Conservation (phyloP, 2,888 invertebrate genomes). For the Myopa testacea region DNA sequence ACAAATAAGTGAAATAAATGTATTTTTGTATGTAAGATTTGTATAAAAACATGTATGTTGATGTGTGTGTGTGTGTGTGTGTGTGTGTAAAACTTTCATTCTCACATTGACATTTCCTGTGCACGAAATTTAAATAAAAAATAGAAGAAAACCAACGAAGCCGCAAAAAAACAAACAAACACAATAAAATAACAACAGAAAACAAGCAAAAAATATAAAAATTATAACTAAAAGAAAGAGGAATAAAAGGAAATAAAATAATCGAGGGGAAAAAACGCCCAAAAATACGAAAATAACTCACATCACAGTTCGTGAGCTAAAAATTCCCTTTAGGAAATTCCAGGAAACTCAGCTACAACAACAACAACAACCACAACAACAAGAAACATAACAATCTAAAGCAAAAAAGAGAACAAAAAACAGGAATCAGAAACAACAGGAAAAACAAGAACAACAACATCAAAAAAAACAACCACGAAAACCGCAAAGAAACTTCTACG, state of each 20-base stretch:
- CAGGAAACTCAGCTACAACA: conserved; percentile 47
- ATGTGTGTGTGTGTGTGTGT: conserved; percentile 8
- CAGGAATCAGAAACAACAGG: conserved; percentile 31
- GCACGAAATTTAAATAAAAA: conserved; percentile 38
- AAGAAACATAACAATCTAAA: background rate
- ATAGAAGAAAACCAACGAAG: background rate
- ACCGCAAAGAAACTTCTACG: conserved; percentile 45
- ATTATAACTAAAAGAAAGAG: conserved; percentile 16
- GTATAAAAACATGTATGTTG: no score
- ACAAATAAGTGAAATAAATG: no score
- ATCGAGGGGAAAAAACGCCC: conserved; percentile 22
- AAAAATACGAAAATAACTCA: conserved; percentile 25
- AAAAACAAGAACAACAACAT: conserved; percentile 24
- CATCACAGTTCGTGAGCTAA: conserved; percentile 49
- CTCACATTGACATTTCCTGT: conserved; percentile 53
- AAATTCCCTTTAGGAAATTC: conserved; percentile 55
- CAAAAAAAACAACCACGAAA: conserved; percentile 21
- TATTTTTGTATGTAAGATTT: no score
- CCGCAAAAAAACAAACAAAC: conserved; percentile 44
- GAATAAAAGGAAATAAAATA: conserved; percentile 33
- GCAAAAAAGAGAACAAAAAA: conserved; percentile 28
- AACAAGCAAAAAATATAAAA: conserved; percentile 23
- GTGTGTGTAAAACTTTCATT: conserved; percentile 46
- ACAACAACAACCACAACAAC: conserved; percentile 40
- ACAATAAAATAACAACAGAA: background rate